Evolutionary conservation across 2,113 vertebrate species (phyloP).

Genomic region (Callipepla californica): DNA sequence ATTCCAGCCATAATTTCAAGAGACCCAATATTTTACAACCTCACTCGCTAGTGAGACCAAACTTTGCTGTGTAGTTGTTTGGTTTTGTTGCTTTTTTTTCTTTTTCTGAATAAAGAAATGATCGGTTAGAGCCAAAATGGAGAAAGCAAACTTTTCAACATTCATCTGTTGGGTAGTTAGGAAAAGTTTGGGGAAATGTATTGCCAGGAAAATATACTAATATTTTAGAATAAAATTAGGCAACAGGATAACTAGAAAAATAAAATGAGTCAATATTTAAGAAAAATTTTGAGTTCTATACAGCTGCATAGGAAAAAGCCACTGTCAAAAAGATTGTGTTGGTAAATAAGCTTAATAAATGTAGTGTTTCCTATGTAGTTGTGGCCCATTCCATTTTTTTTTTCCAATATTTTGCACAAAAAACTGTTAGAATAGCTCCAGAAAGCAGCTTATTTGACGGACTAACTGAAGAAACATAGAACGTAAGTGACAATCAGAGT

Average conservation of each 20-base stretch:
- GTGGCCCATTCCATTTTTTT: neutral
- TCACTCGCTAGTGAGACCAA: neutral
- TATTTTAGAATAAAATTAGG: constrained; percentile 24
- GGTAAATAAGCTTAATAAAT: neutral
- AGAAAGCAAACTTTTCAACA: neutral
- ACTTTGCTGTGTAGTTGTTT: neutral
- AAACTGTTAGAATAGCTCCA: neutral
- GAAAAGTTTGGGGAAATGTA: neutral
- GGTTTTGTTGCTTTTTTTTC: too few relatives aligned
- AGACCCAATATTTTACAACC: neutral
- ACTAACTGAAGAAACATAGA: neutral
- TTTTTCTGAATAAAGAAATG: constrained; percentile 10
- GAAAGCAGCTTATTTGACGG: neutral
- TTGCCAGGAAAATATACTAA: neutral
- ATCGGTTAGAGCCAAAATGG: neutral
- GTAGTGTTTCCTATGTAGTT: neutral
- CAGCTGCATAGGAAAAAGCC: neutral
- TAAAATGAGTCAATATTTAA: constrained; percentile 30
- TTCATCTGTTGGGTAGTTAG: neutral
- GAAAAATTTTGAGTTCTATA: neutral
- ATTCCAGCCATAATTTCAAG: neutral
- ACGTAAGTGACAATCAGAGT: neutral
- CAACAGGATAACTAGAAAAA: neutral
- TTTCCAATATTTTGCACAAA: neutral
- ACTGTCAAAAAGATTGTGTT: neutral